Percentiles rank a stretch among this genome's conserved stretches.
phyloP scores from a whole-genome alignment of 1,140 invertebrate genomes.

The Apis cerana region DNA sequence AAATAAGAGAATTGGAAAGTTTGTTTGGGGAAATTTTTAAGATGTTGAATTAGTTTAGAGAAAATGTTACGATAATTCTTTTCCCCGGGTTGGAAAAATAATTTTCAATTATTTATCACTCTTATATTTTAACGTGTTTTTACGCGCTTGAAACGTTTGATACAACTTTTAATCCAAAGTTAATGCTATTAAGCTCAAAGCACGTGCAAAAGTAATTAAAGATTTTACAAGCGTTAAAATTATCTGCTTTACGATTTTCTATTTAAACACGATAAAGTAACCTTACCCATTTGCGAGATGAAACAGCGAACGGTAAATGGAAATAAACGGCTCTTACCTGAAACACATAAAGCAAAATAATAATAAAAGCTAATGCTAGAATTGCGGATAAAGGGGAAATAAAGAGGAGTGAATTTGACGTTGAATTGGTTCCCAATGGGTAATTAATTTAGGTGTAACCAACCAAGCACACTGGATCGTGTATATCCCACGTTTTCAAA shows the following conservation, averaged over 20 bases:
- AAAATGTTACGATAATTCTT: no score
- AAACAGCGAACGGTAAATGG: not conserved
- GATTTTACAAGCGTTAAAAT: not conserved
- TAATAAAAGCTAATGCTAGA: not conserved
- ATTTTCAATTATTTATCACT: not conserved
- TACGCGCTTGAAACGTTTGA: not conserved
- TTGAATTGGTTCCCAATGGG: not conserved
- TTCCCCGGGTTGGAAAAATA: no score
- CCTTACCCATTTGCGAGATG: not conserved
- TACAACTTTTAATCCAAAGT: not conserved
- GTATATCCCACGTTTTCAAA: not conserved
- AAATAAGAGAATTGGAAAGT: no score
- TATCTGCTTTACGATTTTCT: not conserved
- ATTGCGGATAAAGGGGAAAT: not conserved
- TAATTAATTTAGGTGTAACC: not conserved
- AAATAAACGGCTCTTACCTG: not conserved
- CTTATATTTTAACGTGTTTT: not conserved
- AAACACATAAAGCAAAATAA: not conserved
- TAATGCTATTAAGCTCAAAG: not conserved
- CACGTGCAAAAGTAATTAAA: no score
- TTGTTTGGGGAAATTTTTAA: no score
- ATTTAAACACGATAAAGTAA: not conserved
- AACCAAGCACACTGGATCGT: not conserved
- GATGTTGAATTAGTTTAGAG: no score
- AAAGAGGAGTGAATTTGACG: not conserved